Conservation (phyloP, 2,797 vertebrate species). For the Alauda arvensis region DNA sequence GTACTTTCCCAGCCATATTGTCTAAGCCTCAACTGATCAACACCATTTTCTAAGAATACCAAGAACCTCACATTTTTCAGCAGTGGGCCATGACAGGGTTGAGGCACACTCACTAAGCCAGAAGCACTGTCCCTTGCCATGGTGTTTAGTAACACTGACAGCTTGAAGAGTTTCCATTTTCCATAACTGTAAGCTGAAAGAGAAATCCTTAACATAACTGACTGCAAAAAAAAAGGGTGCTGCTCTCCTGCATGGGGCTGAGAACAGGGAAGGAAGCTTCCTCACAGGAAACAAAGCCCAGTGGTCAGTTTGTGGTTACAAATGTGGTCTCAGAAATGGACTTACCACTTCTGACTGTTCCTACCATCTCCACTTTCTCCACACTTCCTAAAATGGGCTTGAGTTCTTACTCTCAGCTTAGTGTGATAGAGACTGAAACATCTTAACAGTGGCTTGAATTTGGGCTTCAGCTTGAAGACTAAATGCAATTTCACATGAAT, state of each 20-base stretch:
- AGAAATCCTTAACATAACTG: neutral
- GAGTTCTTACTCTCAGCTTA: neutral
- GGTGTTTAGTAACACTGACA: neutral
- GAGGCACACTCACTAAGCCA: neutral
- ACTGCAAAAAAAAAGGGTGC: neutral
- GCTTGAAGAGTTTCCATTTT: neutral
- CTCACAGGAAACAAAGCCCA: neutral
- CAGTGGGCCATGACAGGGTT: neutral
- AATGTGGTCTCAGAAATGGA: neutral
- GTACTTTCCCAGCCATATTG: neutral
- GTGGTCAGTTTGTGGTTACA: neutral
- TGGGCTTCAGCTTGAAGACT: neutral
- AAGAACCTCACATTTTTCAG: neutral
- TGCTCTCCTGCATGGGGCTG: neutral
- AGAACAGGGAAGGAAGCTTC: neutral
- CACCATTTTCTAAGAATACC: neutral
- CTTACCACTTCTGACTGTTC: neutral
- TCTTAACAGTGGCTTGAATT: neutral
- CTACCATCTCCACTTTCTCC: neutral
- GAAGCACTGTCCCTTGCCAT: neutral
- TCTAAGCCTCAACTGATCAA: neutral
- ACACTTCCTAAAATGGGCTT: neutral
- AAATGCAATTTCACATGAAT: neutral
- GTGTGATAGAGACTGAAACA: neutral
- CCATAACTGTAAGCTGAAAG: neutral